These are phyloP conservation scores for Silurus asotus DNA, from an alignment of 2,113 vertebrate genomes.

Conservation along the genomic window DNA sequence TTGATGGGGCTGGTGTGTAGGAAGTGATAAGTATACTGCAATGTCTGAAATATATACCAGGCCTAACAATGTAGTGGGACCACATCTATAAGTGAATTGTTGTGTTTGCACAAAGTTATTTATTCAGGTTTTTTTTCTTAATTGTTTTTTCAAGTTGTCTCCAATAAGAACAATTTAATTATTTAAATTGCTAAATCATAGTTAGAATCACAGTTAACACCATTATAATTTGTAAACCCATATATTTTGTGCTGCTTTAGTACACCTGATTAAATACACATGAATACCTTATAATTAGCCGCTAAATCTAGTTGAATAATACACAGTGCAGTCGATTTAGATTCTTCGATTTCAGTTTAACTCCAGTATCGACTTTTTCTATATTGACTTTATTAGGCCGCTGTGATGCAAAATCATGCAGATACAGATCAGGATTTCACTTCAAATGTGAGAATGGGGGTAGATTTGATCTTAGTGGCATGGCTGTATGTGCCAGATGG, in stretches of 20 bases:
- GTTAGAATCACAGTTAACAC: neutral
- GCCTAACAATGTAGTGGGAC: neutral
- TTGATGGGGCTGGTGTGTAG: neutral
- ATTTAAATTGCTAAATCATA: neutral
- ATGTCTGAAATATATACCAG: neutral
- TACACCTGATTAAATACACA: neutral
- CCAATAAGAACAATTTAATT: neutral
- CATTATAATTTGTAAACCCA: neutral
- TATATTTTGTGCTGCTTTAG: neutral
- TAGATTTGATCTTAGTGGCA: neutral
- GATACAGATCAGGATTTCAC: neutral
- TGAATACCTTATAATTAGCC: neutral
- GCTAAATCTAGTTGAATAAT: neutral
- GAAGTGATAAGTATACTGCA: slow-evolving; percentile 12
- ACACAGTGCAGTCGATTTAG: neutral
- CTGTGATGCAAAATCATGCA: neutral
- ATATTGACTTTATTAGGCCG: neutral
- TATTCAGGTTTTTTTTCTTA: neutral
- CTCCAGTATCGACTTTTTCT: no score
- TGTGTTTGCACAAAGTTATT: neutral
- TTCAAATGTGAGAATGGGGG: neutral
- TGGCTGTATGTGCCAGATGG: neutral
- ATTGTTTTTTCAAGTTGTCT: neutral
- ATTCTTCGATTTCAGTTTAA: neutral
- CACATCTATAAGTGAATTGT: neutral